Percentiles rank a stretch among this genome's conserved stretches.
Evolutionary conservation across 2,113 vertebrate species (phyloP).

Genomic region (Esox niger): DNA sequence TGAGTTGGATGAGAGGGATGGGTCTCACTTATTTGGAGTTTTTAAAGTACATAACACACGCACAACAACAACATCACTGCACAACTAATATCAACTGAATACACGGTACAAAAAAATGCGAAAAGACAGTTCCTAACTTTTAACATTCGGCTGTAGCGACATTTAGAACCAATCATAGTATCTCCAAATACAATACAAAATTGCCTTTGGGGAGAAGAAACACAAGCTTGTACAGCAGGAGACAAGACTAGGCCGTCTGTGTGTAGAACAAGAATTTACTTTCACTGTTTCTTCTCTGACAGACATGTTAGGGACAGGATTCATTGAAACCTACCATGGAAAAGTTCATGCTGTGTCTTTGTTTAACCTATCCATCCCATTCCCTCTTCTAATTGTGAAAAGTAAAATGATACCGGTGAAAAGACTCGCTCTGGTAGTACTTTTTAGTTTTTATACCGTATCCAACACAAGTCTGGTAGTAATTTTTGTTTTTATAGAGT

Average conservation of each 20-base stretch:
- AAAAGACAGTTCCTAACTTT: neutral
- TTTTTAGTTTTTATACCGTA: too few species aligned
- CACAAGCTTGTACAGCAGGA: conserved; percentile 29
- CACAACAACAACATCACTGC: neutral
- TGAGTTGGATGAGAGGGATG: conserved; percentile 17
- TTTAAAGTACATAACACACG: conserved; percentile 43
- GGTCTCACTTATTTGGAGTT: too few species aligned
- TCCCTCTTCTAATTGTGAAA: too few species aligned
- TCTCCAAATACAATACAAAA: neutral
- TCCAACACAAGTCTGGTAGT: too few species aligned
- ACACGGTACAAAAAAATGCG: conserved; percentile 28
- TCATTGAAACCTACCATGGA: too few species aligned
- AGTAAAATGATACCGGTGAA: too few species aligned
- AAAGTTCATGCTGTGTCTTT: too few species aligned
- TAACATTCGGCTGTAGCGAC: neutral
- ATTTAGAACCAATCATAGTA: neutral
- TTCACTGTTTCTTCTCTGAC: too few species aligned
- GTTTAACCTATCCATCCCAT: too few species aligned
- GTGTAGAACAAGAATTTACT: neutral
- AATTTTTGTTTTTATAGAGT: too few species aligned
- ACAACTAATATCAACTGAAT: conserved; percentile 24
- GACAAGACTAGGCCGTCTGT: conserved; percentile 25
- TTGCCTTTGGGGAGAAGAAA: conserved; percentile 25
- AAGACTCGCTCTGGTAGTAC: too few species aligned
- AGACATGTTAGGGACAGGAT: too few species aligned